Evolutionary conservation across 1,140 invertebrate genomes (phyloP).

Genomic region (Phymastichus coffea): DNA sequence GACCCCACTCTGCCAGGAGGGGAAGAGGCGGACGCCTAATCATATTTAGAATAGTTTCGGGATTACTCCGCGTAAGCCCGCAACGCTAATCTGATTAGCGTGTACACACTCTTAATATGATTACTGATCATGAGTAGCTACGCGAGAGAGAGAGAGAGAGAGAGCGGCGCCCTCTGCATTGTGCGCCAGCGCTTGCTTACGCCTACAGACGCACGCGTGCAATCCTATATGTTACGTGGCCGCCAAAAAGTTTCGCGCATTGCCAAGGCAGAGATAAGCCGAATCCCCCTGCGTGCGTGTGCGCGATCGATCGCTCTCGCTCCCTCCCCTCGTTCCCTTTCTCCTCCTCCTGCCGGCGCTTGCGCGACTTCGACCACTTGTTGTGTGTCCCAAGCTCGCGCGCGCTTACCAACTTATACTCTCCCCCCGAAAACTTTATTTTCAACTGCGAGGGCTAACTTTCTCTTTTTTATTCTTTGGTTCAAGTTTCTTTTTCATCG

Average conservation of each 20-base stretch:
- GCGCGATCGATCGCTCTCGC: background rate
- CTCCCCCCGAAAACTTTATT: background rate
- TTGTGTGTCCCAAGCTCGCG: constrained; percentile 2
- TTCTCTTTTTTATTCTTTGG: too few relatives aligned
- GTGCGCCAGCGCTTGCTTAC: constrained; percentile 1
- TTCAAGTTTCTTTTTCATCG: too few relatives aligned
- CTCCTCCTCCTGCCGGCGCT: too few relatives aligned
- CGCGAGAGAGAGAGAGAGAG: too few relatives aligned
- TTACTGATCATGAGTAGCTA: constrained; percentile 57
- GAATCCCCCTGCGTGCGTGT: background rate
- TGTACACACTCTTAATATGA: constrained; percentile 58
- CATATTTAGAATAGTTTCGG: constrained; percentile 60
- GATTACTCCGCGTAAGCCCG: constrained; percentile 52
- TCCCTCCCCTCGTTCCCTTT: too few relatives aligned
- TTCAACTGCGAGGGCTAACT: too few relatives aligned
- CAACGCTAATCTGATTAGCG: constrained; percentile 56
- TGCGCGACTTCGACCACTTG: constrained; percentile 24
- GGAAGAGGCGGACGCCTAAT: constrained; percentile 54
- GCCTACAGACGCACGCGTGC: background rate
- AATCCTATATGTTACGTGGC: background rate
- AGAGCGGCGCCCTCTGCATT: constrained; percentile 36
- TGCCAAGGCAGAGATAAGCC: constrained; percentile 24
- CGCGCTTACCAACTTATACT: background rate
- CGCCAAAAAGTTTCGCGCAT: constrained; percentile 51
- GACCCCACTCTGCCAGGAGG: background rate